A percentile compares a stretch with the other conserved stretches of the same genome.
Conservation (phyloP, 2,797 vertebrate genomes). For the Lepus townsendii region DNA sequence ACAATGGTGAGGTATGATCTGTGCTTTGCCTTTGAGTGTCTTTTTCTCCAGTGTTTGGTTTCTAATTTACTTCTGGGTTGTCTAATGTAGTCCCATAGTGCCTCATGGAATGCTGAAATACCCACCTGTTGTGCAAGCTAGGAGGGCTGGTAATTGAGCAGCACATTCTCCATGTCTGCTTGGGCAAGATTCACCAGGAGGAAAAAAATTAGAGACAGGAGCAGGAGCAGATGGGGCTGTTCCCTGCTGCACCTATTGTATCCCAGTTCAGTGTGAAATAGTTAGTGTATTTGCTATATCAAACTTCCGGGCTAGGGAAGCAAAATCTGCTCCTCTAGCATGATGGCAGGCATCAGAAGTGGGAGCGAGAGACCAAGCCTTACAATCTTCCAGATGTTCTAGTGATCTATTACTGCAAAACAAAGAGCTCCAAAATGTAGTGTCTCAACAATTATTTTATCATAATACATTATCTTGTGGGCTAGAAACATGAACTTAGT, state of each 20-base stretch:
- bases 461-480: neutral
- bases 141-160: neutral
- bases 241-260: neutral
- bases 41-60: conserved; percentile 12
- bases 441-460: neutral
- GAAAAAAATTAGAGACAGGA: neutral
- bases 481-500: neutral
- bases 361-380: neutral
- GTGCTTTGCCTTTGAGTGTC: conserved; percentile 3
- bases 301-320: neutral
- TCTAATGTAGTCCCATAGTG: neutral
- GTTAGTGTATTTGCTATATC: neutral
- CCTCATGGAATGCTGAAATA: neutral
- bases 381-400: neutral
- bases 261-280: neutral
- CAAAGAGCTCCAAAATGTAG: neutral
- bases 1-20: neutral
- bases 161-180: neutral
- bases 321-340: neutral
- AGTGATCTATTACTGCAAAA: neutral
- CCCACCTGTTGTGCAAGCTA: neutral
- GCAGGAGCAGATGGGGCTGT: too few relatives aligned
- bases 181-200: neutral
- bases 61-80: neutral
- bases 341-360: neutral